Evolutionary conservation across 2,888 invertebrate genomes (phyloP).

Genomic region (Eledone cirrhosa): DNA sequence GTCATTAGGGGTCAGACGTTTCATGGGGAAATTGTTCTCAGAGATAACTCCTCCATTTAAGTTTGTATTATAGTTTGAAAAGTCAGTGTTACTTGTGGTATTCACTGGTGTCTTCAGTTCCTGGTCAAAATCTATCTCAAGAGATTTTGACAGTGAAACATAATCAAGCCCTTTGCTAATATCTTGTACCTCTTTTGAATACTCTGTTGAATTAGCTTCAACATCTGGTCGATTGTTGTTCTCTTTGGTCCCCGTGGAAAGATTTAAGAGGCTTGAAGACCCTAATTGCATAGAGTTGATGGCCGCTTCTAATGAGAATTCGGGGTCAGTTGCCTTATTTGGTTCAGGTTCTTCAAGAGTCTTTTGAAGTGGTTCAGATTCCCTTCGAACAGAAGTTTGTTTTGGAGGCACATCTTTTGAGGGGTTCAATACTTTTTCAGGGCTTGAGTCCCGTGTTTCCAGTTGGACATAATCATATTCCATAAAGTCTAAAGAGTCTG

Average conservation of each 20-base stretch:
- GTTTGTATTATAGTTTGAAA: background rate
- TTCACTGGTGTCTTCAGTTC: conserved; percentile 33
- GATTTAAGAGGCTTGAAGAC: background rate
- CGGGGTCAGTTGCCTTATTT: conserved; percentile 28
- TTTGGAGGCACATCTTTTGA: background rate
- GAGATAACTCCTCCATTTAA: conserved; percentile 24
- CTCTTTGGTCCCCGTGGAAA: background rate
- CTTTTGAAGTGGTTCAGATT: background rate
- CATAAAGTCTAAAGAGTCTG: conserved; percentile 31
- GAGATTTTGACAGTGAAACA: conserved; percentile 18
- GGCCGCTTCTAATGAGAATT: conserved; percentile 8
- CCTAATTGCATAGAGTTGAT: conserved; percentile 19
- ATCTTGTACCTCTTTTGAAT: conserved; percentile 3
- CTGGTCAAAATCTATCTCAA: conserved; percentile 22
- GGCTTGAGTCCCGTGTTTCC: conserved; percentile 76
- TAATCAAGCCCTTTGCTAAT: conserved; percentile 13
- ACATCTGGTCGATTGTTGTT: background rate
- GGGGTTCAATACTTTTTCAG: conserved; percentile 36
- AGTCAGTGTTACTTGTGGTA: conserved; percentile 17
- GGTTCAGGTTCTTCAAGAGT: conserved; percentile 20
- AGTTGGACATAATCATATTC: conserved; percentile 91
- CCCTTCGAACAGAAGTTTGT: background rate
- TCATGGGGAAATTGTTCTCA: conserved; percentile 29
- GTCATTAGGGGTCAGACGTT: conserved; percentile 75
- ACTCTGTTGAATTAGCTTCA: background rate